A percentile compares a stretch with the other conserved stretches of the same genome.
Conservation (phyloP, 92 coral and sea anemone genomes). For the Muricea muricata region DNA sequence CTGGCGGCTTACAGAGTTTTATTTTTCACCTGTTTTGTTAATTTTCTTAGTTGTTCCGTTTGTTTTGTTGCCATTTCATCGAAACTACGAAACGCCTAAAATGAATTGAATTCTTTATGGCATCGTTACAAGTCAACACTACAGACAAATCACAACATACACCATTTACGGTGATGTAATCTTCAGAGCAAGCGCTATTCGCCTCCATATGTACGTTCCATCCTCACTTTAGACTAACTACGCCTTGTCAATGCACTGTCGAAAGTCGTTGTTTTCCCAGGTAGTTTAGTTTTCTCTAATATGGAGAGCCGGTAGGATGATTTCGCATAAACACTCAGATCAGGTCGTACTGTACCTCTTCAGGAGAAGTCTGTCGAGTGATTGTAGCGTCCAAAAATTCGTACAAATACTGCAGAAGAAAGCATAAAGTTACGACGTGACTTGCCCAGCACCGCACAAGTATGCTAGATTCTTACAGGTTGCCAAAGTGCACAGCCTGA, state of each 20-base stretch:
- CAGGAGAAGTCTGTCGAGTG: conserved; percentile 96
- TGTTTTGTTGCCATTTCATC: conserved; percentile 99
- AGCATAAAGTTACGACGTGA: not conserved
- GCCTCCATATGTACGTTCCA: no score
- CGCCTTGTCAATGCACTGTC: no score
- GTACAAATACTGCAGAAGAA: conserved; percentile 84
- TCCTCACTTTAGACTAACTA: no score
- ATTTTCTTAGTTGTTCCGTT: conserved; percentile 90
- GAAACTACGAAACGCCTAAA: conserved; percentile 92
- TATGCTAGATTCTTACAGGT: no score
- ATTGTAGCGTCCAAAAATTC: conserved; percentile 98
- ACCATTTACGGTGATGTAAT: no score
- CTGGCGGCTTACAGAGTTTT: not conserved
- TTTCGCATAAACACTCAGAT: no score
- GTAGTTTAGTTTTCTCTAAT: no score
- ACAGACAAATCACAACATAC: not conserved
- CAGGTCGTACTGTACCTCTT: conserved; percentile 93
- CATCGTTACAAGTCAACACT: not conserved
- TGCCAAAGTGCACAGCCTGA: no score
- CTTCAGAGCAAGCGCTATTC: no score
- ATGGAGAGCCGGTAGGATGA: no score
- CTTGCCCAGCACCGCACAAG: no score
- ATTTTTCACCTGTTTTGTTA: conserved; percentile 85
- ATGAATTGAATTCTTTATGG: not conserved
- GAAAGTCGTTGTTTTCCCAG: no score